phyloP scores from a whole-genome alignment of 2,113 vertebrate species.

The human (Homo sapiens) region DNA sequence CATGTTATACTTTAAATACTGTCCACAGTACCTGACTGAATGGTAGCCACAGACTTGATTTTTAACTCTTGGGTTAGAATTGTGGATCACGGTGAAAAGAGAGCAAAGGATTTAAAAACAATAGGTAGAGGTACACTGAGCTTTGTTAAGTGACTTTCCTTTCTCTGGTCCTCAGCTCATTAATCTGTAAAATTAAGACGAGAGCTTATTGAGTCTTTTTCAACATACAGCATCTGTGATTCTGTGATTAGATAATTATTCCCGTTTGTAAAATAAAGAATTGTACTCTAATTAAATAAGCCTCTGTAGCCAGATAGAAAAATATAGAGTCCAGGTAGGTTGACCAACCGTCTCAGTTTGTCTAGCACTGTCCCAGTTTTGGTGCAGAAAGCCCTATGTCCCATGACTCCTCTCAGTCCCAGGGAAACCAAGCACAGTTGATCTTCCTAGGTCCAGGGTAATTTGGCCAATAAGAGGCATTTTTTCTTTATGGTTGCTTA shows the following conservation, averaged over 20 bases:
- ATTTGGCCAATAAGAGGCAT: conserved; percentile 1
- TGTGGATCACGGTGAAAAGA: background rate
- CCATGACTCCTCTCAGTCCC: background rate
- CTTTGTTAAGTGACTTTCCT: background rate
- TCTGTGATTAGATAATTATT: background rate
- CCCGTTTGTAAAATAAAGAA: background rate
- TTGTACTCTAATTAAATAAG: background rate
- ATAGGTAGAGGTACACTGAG: background rate
- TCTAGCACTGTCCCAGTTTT: background rate
- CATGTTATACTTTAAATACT: background rate
- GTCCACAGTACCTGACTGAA: background rate
- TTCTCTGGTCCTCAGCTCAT: background rate
- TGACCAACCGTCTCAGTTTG: background rate
- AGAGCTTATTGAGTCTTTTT: background rate
- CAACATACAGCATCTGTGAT: background rate
- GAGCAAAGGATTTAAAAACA: background rate
- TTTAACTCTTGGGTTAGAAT: background rate
- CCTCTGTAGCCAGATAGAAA: background rate
- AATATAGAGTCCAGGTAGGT: background rate
- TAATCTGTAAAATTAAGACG: background rate
- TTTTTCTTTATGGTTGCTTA: background rate
- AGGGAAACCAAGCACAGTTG: background rate
- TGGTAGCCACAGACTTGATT: background rate
- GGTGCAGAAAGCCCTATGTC: background rate
- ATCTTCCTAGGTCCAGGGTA: background rate